Base-by-base conservation (phyloP, 1,140 invertebrate genomes). In the Anthonomus grandis region DNA sequence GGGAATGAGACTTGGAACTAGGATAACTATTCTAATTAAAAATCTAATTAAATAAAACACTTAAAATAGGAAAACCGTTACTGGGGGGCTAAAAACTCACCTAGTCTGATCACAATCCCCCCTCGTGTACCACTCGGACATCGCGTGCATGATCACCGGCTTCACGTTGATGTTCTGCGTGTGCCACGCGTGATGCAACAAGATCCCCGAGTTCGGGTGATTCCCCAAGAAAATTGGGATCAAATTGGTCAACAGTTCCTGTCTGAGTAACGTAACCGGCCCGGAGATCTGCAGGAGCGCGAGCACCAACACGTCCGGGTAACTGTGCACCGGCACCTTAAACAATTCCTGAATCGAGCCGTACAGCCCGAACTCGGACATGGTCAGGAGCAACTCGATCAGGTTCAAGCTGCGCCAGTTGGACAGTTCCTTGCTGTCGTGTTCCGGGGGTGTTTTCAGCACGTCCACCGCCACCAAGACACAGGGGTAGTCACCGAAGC, bases 101-200 rank as follows among this genome's bases (percentile, higher is more conserved):
- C 56, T 38, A 1, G 86, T 87, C 74, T 98, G 95, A 75, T 98
- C 95, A 67, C 89, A 86, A 61, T 96, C 93, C 21, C 89, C 87
- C 21, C 91, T 82, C 56, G 90, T 80, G 72, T 97, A 98, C 93
- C 94, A 98, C 50, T 98, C 95, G 2, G 92, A 91, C 95, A 98
- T 98, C 0, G 93, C 84, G 64, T 94, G 91, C 87, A 97, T 96
- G 24, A 97, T 90, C 37, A 95, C 86, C 3, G 87, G 84, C 54
- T 92, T 86, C 27, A 91, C 81, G 47, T 83, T 83, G 5, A 83
- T 78, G 63, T 83, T 84, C 67, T 86, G 84, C 0, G 81, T 79
- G 70, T 90, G 92, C 96, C 96, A 98, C 0, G 93, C 93, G 72
- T 94, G 88, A 74, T 97, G 93, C 18, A 98, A 77, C 48, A 98